These are phyloP conservation scores for Paramormyrops kingsleyae DNA, from an alignment of 2,113 vertebrate genomes.

Conservation along the genomic window DNA sequence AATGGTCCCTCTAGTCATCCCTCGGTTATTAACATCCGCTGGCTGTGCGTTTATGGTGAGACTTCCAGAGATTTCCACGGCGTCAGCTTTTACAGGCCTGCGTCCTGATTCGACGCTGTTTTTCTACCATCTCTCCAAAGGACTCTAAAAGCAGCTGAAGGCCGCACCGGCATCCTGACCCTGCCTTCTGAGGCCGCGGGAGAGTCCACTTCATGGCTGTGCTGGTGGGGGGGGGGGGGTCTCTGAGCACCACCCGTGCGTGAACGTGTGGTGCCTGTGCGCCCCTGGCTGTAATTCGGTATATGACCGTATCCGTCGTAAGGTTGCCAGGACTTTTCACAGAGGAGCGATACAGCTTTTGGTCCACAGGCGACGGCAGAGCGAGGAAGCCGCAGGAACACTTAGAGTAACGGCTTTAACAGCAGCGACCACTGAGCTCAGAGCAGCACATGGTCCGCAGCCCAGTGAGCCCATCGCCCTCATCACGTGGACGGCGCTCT, in stretches of 20 bases:
- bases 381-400: not conserved
- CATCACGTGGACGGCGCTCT: not conserved
- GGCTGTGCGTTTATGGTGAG: not conserved
- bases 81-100: not conserved
- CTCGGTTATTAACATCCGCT: not conserved
- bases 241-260: not conserved
- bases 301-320: not conserved
- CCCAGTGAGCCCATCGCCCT: not conserved
- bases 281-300: not conserved
- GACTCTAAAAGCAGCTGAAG: not conserved
- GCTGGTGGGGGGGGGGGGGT: not conserved
- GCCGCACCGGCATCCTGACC: not conserved
- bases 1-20: not conserved
- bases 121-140: not conserved
- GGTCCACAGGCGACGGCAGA: not conserved
- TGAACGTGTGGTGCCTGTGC: not conserved
- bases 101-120: not conserved
- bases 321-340: not conserved
- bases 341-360: not conserved
- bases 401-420: not conserved
- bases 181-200: not conserved
- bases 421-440: not conserved
- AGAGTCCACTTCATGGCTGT: not conserved
- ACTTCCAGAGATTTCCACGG: not conserved
- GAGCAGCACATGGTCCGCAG: not conserved